Base-by-base conservation (phyloP, 2,113 vertebrate genomes). In the Dicrurus megarhynchus region DNA sequence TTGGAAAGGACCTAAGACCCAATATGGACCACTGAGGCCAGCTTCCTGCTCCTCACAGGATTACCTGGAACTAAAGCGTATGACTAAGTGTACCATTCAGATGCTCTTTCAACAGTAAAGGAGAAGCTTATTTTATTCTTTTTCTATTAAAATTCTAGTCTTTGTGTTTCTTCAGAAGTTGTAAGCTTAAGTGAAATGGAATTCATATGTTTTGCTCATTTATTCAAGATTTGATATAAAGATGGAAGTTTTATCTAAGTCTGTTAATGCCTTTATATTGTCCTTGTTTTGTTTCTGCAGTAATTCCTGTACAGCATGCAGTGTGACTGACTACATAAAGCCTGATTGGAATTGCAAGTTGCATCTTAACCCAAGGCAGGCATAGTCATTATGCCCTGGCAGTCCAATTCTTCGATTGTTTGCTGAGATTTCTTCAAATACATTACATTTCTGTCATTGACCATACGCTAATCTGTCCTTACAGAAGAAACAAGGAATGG, bases 21-120 rank as follows among this genome's bases (percentile, higher is more conserved):
- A 5, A 8, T 35, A 82, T 41, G 28, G 14, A 46, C 26, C n/a
- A 53, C 30, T 60, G 46, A 60, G 24, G 26, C 53, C n/a, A 76
- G 24, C 16, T 53, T 4, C 16, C 35, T 55, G 8, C 4, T 69
- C 8, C 19, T 59, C 1, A 0, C 8, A 35, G 22, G 22, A 13
- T 17, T 64, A 16, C 4, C 6, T 60, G 37, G 64, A 73, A 50
- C 6, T 73, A 80, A 69, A 50, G 20, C 17, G 11, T 37, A 24
- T 32, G 4, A n/a, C 27, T 75, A 65, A 71, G 2, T 28, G 8
- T 1, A 4, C 55, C 11, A 60, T 37, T 27, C 17, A 55, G 15
- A 37, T 1, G 0, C 1, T 70, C 5, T 30, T 74, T 10, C 2
- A 57, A 33, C 1, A 64, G 13, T 68, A 73, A 86, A 57, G 3